Evolutionary conservation across 2,113 vertebrate genomes (phyloP).

Genomic region (Pangasianodon gigas): DNA sequence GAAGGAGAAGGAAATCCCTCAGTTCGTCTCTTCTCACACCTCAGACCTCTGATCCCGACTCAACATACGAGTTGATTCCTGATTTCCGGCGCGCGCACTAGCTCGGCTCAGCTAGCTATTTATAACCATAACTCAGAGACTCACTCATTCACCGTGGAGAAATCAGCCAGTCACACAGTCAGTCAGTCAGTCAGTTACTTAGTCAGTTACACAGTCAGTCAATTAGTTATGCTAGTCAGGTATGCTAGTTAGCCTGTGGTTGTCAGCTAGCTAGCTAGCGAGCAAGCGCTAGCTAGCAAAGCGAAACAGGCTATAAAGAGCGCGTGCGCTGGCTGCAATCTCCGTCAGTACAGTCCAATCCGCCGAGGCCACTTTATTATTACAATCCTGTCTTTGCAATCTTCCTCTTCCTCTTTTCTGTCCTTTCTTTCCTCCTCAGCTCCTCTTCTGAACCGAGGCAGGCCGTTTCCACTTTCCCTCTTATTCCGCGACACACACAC

Average conservation of each 20-base stretch:
- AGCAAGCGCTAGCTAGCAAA: constrained; percentile 54
- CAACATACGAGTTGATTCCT: constrained; percentile 37
- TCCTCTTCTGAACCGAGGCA: constrained; percentile 37
- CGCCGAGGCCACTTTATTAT: constrained; percentile 41
- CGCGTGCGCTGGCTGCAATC: constrained; percentile 37
- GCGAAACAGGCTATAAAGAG: constrained; percentile 19
- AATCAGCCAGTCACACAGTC: constrained; percentile 33
- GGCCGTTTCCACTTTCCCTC: constrained; percentile 52
- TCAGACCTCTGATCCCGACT: constrained; percentile 58
- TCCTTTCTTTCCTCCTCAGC: not conserved
- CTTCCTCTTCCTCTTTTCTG: constrained; percentile 36
- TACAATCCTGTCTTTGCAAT: constrained; percentile 22
- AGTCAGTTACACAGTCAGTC: constrained; percentile 37
- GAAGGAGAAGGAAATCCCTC: constrained; percentile 57
- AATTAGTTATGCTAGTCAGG: constrained; percentile 24
- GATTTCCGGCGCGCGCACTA: constrained; percentile 62
- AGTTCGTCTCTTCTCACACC: constrained; percentile 60
- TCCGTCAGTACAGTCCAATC: constrained; percentile 56
- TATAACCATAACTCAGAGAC: constrained; percentile 65
- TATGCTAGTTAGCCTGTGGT: constrained; percentile 39
- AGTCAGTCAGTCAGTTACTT: constrained; percentile 48
- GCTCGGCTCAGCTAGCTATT: constrained; percentile 51
- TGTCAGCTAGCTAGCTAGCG: constrained; percentile 59
- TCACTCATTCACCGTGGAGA: not conserved
- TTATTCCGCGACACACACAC: constrained; percentile 33